A percentile compares a stretch with the other conserved stretches of the same genome.
These are phyloP conservation scores for Meliscaeva auricollis DNA, from an alignment of 2,888 invertebrate species.

Conservation along the genomic window DNA sequence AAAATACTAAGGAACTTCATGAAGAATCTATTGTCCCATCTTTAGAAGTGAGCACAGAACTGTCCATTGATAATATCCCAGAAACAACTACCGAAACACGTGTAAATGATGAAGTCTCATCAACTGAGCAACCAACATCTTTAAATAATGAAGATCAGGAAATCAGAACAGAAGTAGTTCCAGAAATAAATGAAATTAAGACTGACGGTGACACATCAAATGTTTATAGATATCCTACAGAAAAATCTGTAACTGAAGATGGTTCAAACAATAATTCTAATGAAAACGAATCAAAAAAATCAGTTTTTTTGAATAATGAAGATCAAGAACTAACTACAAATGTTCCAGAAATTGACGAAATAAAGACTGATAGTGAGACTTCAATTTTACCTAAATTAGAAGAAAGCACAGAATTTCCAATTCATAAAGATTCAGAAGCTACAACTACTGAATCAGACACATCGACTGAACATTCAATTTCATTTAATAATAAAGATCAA, in stretches of 20 bases:
- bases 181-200: background rate
- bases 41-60: background rate
- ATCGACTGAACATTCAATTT: background rate
- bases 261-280: background rate
- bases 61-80: background rate
- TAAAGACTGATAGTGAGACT: too few relatives aligned
- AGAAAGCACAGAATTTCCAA: too few relatives aligned
- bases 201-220: background rate
- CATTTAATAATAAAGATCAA: background rate
- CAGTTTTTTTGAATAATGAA: background rate
- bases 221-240: background rate
- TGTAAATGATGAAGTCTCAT: background rate
- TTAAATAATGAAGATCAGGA: background rate
- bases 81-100: background rate
- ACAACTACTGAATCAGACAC: too few relatives aligned
- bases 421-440: too few relatives aligned
- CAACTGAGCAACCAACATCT: background rate
- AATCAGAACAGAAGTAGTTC: background rate
- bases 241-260: background rate
- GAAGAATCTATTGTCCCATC: background rate
- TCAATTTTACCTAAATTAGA: too few relatives aligned
- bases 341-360: too few relatives aligned
- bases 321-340: too few relatives aligned
- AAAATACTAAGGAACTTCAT: background rate
- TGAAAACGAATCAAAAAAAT: too few relatives aligned